Percentiles rank a stretch among this genome's conserved stretches.
These are phyloP conservation scores for Catajapyx aquilonaris DNA, from an alignment of 1,140 invertebrate genomes.

Conservation along the genomic window DNA sequence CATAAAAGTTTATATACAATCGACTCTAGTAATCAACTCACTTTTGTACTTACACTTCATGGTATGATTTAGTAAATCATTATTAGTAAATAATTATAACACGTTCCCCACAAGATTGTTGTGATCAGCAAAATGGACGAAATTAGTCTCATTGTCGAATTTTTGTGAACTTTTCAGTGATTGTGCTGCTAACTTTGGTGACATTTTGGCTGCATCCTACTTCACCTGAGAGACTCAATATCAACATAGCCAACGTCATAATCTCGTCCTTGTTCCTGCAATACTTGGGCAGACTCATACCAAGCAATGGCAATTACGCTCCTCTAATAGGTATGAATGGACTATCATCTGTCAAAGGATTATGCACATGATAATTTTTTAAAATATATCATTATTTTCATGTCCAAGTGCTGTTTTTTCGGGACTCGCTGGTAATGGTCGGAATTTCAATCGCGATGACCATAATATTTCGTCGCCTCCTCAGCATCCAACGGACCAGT, in stretches of 20 bases:
- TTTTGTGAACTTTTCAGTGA: background rate
- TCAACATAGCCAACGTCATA: background rate
- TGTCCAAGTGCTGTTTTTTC: background rate
- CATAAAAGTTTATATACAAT: background rate
- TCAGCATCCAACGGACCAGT: background rate
- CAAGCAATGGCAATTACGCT: background rate
- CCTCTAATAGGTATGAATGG: background rate
- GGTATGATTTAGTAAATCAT: background rate
- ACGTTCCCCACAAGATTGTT: too few species aligned
- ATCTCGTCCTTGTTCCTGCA: background rate
- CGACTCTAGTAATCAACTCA: background rate
- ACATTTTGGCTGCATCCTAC: background rate
- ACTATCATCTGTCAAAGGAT: too few species aligned
- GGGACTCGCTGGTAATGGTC: background rate
- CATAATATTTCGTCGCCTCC: background rate
- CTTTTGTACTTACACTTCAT: background rate
- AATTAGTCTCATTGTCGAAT: too few species aligned
- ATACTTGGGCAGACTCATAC: background rate
- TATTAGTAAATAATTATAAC: background rate
- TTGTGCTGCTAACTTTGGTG: background rate
- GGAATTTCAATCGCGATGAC: background rate
- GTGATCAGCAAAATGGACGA: too few species aligned
- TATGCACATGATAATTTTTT: too few species aligned
- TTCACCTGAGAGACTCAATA: background rate
- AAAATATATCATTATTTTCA: too few species aligned